phyloP scores from a whole-genome alignment of 1,140 invertebrate species.

The Hycleus phaleratus region DNA sequence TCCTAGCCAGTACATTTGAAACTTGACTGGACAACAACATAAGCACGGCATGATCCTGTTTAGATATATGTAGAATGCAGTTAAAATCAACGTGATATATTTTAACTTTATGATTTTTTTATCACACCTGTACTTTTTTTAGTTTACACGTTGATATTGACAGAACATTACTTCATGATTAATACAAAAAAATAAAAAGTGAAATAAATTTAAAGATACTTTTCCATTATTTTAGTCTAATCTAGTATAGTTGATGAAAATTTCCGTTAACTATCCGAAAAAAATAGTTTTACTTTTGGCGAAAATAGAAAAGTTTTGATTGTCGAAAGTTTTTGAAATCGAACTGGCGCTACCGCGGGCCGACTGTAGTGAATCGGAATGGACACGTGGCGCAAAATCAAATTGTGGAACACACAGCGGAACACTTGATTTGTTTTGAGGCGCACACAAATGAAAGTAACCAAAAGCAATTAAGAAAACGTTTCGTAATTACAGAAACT shows the following conservation, averaged over 20 bases:
- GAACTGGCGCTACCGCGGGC: too few species aligned
- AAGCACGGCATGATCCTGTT: conserved; percentile 31
- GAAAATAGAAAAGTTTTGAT: too few species aligned
- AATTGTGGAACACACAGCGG: background rate
- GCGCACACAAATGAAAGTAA: conserved; percentile 16
- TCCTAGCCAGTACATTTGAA: background rate
- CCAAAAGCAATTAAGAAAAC: conserved; percentile 23
- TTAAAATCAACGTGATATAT: conserved; percentile 35
- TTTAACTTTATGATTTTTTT: conserved; percentile 33
- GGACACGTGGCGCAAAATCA: background rate
- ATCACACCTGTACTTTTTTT: conserved; percentile 31
- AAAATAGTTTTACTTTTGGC: too few species aligned
- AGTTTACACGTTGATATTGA: conserved; percentile 6
- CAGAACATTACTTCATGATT: too few species aligned
- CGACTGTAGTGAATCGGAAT: too few species aligned
- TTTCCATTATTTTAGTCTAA: too few species aligned
- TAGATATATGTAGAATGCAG: conserved; percentile 34
- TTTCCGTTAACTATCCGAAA: too few species aligned
- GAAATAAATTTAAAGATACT: too few species aligned
- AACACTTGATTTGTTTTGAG: too few species aligned
- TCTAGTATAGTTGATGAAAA: too few species aligned
- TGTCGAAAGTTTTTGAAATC: too few species aligned
- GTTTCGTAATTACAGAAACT: conserved; percentile 30
- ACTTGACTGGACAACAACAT: conserved; percentile 16
- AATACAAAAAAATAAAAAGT: too few species aligned